A percentile compares a stretch with the other conserved stretches of the same genome.
phyloP scores from a whole-genome alignment of 2,888 invertebrate genomes.

The Diogma glabrata region DNA sequence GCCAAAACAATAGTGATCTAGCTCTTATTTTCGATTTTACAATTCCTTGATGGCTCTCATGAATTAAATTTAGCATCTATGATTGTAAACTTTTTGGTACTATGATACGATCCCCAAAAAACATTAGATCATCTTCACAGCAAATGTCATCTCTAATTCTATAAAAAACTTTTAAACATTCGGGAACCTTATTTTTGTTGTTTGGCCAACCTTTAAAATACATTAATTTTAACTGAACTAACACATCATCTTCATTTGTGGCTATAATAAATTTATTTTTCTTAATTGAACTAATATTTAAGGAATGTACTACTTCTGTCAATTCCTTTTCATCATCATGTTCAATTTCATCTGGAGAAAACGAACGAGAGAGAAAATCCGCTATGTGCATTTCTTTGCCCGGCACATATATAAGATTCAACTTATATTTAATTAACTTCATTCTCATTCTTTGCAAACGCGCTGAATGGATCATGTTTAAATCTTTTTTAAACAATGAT shows the following conservation, averaged over 20 bases:
- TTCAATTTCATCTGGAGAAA: constrained; percentile 10
- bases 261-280: neutral
- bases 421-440: constrained; percentile 18
- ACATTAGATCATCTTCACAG: constrained; percentile 18
- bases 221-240: neutral
- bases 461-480: constrained; percentile 14
- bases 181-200: constrained; percentile 10
- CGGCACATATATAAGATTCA: constrained; percentile 17
- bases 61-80: constrained; percentile 18
- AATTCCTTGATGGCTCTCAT: constrained; percentile 20
- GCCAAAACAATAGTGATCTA: constrained; percentile 19
- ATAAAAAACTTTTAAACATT: constrained; percentile 15
- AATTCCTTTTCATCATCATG: constrained; percentile 2
- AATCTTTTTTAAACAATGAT: constrained; percentile 15
- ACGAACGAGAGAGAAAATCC: neutral
- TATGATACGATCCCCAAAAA: constrained; percentile 18
- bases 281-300: constrained; percentile 7
- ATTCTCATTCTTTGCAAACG: constrained; percentile 17
- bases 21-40: constrained; percentile 18
- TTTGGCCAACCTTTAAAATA: constrained; percentile 17
- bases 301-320: constrained; percentile 12
- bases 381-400: constrained; percentile 17
- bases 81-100: constrained; percentile 17
- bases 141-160: constrained; percentile 18
- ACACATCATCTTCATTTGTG: neutral